These are phyloP conservation scores for Lithophane leautieri DNA, from an alignment of 2,888 invertebrate genomes.

Conservation along the genomic window DNA sequence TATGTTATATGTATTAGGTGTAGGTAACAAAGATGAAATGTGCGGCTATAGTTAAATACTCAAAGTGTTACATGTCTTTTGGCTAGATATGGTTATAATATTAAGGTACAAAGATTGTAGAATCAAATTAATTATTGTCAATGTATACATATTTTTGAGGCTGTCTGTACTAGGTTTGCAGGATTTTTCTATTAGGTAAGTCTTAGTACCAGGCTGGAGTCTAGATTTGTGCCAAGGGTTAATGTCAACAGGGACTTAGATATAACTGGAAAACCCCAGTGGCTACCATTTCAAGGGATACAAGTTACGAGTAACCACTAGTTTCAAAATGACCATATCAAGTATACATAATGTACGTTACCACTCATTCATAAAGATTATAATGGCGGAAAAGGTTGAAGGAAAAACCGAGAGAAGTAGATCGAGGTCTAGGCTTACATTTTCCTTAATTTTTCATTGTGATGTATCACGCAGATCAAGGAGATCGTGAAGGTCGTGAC, in stretches of 20 bases:
- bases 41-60: neutral
- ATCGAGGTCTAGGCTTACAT: conserved; percentile 3
- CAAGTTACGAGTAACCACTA: neutral
- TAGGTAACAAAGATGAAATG: neutral
- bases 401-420: conserved; percentile 10
- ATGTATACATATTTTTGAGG: neutral
- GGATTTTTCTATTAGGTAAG: neutral
- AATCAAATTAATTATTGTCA: neutral
- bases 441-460: conserved; percentile 29
- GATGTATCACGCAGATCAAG: conserved; percentile 40
- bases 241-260: neutral
- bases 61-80: neutral
- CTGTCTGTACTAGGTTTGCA: neutral
- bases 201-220: neutral
- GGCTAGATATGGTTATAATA: neutral
- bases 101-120: neutral
- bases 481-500: conserved; percentile 15
- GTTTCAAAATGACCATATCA: neutral
- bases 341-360: neutral
- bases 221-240: neutral
- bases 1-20: conserved; percentile 22
- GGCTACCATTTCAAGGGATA: neutral
- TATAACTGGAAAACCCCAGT: neutral
- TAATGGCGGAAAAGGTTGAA: conserved; percentile 1
- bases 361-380: conserved; percentile 21